Base-by-base conservation (phyloP, 2,888 invertebrate genomes). In the Acrocyrtus sp. region DNA sequence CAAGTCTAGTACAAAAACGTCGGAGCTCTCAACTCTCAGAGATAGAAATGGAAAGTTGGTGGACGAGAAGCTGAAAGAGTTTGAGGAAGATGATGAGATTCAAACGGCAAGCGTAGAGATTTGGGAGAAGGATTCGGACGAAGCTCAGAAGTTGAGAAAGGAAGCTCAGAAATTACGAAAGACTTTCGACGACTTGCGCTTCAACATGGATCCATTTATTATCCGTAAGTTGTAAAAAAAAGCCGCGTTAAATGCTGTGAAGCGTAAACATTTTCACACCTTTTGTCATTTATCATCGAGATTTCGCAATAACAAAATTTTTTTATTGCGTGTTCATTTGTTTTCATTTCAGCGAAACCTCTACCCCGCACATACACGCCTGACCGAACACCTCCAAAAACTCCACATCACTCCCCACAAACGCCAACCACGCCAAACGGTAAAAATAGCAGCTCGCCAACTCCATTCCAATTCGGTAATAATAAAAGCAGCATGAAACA, bases 31-130 rank as follows among this genome's bases (percentile, higher is more conserved):
- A 74, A 89, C 89, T 0, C 90, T 91, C 22, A 88, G 89, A 1
- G 88, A 89, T 1, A 86, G 88, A 19, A 88, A 88, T 72, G 91
- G 90, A 1, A 87, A 87, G 80, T 86, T 91, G 69, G 87, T 91
- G 15, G 90, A 91, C 83, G 91, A 90, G 82, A 84, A 90, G 12
- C 88, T 88, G 66, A 86, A 89, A 54, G 90, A 91, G 84, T 90
- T 89, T 50, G 90, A 90, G 83, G 90, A 91, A 81, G 89, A 90
- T 82, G 90, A 90, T 83, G 89, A 87, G 80, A 90, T 90, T 83
- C 88, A 89, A 51, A 90, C 88, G 15, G 73, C 76, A n/a, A 80
- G 78, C 26, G 77, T 80, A 10, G 81, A 81, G 48, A 73, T 81
- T 8, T 81, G 81, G 81, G 77, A 79, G 54, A 77, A 75, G 48